These are phyloP conservation scores for Gymnoscelis rufifasciata DNA, from an alignment of 2,888 invertebrate genomes.

Conservation along the genomic window DNA sequence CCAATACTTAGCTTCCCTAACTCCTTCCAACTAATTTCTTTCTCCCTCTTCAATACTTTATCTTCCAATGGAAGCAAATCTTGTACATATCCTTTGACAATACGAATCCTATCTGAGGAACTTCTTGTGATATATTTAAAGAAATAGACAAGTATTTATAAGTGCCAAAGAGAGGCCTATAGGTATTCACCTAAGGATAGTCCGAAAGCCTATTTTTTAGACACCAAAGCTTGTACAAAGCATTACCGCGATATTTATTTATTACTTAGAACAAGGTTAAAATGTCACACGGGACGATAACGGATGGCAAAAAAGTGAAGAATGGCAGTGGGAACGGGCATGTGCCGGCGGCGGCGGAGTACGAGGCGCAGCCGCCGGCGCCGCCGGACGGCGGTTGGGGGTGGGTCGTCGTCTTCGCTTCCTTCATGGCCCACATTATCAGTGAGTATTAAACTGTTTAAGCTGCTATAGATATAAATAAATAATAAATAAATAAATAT, in stretches of 20 bases:
- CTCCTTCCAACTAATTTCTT: slow-evolving; percentile 36
- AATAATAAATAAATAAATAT: no score
- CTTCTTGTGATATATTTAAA: slow-evolving; percentile 30
- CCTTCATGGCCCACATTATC: slow-evolving; percentile 97
- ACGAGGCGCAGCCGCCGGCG: slow-evolving; percentile 60
- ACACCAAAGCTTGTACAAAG: no score
- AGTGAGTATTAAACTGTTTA: slow-evolving; percentile 84
- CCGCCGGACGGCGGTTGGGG: slow-evolving; percentile 97
- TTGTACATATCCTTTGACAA: slow-evolving; percentile 52
- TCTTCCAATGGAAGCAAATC: slow-evolving; percentile 32
- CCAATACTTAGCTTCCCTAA: slow-evolving; percentile 32
- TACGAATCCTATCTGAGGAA: slow-evolving; percentile 28
- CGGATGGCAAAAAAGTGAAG: slow-evolving; percentile 48
- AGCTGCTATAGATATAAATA: no score
- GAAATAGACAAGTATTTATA: slow-evolving; percentile 17
- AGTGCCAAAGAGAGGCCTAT: slow-evolving; percentile 36
- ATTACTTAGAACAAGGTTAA: no score
- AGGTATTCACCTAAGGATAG: neutral
- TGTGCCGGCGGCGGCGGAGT: slow-evolving; percentile 47
- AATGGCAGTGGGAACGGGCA: slow-evolving; percentile 50
- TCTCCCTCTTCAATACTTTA: slow-evolving; percentile 29
- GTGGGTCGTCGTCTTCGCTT: slow-evolving; percentile 95
- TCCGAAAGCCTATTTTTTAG: no score
- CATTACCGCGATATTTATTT: no score
- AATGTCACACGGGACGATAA: slow-evolving; percentile 63